Evolutionary conservation across 2,888 invertebrate genomes (phyloP).

Genomic region (Diplazon laetatorius): DNA sequence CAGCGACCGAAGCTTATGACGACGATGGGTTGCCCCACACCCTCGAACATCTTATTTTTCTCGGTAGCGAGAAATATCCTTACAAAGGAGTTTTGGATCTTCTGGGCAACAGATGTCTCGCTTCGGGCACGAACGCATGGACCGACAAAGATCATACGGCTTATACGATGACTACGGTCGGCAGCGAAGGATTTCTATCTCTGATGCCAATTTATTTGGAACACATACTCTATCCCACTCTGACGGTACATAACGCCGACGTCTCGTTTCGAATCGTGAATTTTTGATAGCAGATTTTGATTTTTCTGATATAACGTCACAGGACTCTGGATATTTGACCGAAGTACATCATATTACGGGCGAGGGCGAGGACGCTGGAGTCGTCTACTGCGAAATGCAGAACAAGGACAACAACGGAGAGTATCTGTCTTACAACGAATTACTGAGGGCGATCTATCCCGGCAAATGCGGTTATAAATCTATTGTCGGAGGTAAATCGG

Average conservation of each 20-base stretch:
- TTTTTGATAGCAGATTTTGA: background rate
- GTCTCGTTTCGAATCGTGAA: background rate
- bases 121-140: slow-evolving; percentile 96
- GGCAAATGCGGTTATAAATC: slow-evolving; percentile 92
- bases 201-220: slow-evolving; percentile 96
- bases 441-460: slow-evolving; percentile 90
- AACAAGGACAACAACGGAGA: slow-evolving; percentile 92
- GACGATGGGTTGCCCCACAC: slow-evolving; percentile 97
- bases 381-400: slow-evolving; percentile 98
- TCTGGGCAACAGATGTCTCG: slow-evolving; percentile 93
- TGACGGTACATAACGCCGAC: slow-evolving; percentile 84
- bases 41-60: slow-evolving; percentile 94
- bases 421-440: slow-evolving; percentile 86
- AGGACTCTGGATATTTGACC: slow-evolving; percentile 92
- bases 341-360: slow-evolving; percentile 96
- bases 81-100: slow-evolving; percentile 95
- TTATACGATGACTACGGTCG: slow-evolving; percentile 94
- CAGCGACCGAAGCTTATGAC: slow-evolving; percentile 95
- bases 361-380: slow-evolving; percentile 94
- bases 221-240: slow-evolving; percentile 92
- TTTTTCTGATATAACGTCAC: slow-evolving; percentile 41
- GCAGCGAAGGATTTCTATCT: slow-evolving; percentile 93
- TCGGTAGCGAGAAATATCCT: slow-evolving; percentile 95
- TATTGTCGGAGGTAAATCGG: slow-evolving; percentile 88
- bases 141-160: slow-evolving; percentile 94